Evolutionary conservation across 2,797 vertebrate species (phyloP).

Genomic region (Meda fulgida): DNA sequence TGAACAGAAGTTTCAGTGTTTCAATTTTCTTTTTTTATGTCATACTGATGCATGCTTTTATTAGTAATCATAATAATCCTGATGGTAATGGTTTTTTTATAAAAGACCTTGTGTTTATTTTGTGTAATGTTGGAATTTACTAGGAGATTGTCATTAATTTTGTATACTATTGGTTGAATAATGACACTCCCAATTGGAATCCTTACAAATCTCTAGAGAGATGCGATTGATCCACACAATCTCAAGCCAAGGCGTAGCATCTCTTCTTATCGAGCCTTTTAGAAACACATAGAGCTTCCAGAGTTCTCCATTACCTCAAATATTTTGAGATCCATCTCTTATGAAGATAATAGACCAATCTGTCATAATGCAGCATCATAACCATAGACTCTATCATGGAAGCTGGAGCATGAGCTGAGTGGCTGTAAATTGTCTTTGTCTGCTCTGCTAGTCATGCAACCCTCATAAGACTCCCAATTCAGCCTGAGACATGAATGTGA

Average conservation of each 20-base stretch:
- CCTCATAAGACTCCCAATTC: constrained; percentile 10
- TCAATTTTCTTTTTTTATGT: not conserved
- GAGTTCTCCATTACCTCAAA: constrained; percentile 43
- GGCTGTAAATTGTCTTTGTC: constrained; percentile 31
- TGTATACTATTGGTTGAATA: not conserved
- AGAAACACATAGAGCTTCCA: constrained; percentile 3
- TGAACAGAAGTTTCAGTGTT: not conserved
- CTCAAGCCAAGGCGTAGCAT: not conserved
- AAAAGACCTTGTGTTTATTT: not conserved
- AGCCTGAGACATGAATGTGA: constrained; percentile 46
- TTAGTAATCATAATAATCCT: not conserved
- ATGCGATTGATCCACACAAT: not conserved
- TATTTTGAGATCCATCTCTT: constrained; percentile 28
- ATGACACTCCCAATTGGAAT: not conserved
- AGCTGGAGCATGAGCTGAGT: constrained; percentile 15
- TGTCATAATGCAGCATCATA: constrained; percentile 42
- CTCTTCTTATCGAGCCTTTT: constrained; percentile 9
- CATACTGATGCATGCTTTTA: not conserved
- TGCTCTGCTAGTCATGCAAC: constrained; percentile 7
- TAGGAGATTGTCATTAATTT: not conserved
- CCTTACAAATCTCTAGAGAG: not conserved
- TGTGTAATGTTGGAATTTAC: not conserved
- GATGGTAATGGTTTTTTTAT: not conserved
- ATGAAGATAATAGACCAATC: constrained; percentile 13
- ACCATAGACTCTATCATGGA: not conserved